A percentile compares a stretch with the other conserved stretches of the same genome.
These are phyloP conservation scores for Zalophus californianus DNA, from an alignment of 2,797 vertebrate species.

Conservation along the genomic window DNA sequence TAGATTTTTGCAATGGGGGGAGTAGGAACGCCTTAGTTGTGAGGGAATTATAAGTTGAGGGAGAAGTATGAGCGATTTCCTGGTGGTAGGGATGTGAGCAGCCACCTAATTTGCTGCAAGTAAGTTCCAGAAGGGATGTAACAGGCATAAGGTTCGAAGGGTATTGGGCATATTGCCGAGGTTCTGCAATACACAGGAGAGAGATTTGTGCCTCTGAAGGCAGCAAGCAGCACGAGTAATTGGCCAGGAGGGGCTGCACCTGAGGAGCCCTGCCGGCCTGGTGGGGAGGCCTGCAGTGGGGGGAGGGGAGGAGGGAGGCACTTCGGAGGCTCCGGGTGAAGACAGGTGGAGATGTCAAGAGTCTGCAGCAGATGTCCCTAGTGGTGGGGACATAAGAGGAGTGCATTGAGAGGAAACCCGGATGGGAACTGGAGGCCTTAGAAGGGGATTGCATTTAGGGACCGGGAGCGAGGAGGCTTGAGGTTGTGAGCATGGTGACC, in stretches of 20 bases:
- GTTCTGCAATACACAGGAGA: too few species aligned
- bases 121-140: neutral
- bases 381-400: accelerated
- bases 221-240: accelerated
- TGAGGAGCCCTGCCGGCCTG: neutral
- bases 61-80: neutral
- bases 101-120: neutral
- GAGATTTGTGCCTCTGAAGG: neutral
- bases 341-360: accelerated
- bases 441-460: too few species aligned
- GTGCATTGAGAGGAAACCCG: accelerated
- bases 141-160: neutral
- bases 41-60: neutral
- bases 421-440: neutral
- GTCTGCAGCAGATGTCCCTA: accelerated
- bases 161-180: accelerated
- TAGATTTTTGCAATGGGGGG: neutral
- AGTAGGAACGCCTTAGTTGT: neutral
- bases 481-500: neutral
- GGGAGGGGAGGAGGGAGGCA: too few species aligned
- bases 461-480: neutral
- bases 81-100: neutral
- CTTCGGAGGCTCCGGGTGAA: accelerated
- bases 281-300: accelerated
- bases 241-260: accelerated